Evolutionary conservation across 2,797 vertebrate genomes (phyloP).

Genomic region (Eremophila alpestris): DNA sequence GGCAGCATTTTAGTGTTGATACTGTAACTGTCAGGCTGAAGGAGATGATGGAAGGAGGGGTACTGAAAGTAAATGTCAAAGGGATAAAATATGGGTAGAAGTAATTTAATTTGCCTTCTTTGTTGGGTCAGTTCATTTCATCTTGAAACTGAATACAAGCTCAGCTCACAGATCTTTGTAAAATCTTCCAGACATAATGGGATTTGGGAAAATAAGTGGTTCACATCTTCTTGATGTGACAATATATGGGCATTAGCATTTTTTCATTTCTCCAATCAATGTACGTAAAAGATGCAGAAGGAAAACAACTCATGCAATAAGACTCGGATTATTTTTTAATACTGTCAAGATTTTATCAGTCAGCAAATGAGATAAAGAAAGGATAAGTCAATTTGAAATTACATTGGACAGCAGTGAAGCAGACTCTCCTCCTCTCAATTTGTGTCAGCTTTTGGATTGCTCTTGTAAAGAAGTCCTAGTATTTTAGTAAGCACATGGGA

Average conservation of each 20-base stretch:
- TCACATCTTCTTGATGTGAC: conserved; percentile 12
- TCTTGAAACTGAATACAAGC: conserved; percentile 19
- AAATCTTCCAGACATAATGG: conserved; percentile 38
- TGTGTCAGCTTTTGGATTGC: conserved; percentile 1
- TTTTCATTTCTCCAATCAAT: conserved; percentile 30
- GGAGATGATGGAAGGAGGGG: background rate
- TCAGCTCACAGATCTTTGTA: conserved; percentile 13
- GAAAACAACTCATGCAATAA: conserved; percentile 10
- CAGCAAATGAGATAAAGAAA: conserved; percentile 37
- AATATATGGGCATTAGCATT: conserved; percentile 30
- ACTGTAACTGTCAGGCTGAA: background rate
- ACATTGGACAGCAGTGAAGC: background rate
- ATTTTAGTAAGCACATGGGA: background rate
- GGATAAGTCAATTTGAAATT: conserved; percentile 33
- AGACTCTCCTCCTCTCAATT: background rate
- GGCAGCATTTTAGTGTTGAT: background rate
- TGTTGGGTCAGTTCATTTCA: conserved; percentile 40
- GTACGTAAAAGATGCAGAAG: background rate
- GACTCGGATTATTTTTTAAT: conserved; percentile 17
- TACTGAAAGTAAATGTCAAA: conserved; percentile 46
- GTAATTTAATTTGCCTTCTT: conserved; percentile 36
- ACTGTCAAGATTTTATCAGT: conserved; percentile 19
- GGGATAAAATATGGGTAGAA: conserved; percentile 44
- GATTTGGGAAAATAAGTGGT: conserved; percentile 32
- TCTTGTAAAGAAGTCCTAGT: background rate